These are phyloP conservation scores for Calliphora vomitoria DNA, from an alignment of 2,888 invertebrate species.

Conservation along the genomic window DNA sequence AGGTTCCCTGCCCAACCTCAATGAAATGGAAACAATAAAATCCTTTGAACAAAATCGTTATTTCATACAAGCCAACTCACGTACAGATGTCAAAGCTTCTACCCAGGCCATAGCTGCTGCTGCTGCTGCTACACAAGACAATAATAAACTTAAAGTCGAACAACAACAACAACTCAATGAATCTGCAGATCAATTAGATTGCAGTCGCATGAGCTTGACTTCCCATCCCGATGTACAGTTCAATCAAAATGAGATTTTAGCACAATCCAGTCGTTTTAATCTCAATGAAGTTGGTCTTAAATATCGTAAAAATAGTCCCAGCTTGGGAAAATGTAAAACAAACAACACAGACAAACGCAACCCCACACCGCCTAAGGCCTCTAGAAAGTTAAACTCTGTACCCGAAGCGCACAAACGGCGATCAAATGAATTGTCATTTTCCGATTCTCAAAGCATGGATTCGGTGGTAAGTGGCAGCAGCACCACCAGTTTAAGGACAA, in stretches of 20 bases:
- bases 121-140: neutral
- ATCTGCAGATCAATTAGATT: conserved; percentile 77
- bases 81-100: conserved; percentile 62
- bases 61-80: conserved; percentile 76
- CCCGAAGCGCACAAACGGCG: conserved; percentile 54
- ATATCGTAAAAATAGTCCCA: conserved; percentile 75
- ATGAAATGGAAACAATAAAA: conserved; percentile 82
- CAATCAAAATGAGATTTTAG: conserved; percentile 83
- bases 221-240: conserved; percentile 80
- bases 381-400: conserved; percentile 33
- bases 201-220: conserved; percentile 78
- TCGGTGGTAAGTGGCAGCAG: conserved; percentile 63
- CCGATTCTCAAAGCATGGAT: conserved; percentile 70
- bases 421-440: conserved; percentile 66
- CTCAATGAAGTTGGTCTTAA: conserved; percentile 81
- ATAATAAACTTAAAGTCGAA: conserved; percentile 6
- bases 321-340: conserved; percentile 41
- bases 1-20: conserved; percentile 84
- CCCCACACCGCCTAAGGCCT: neutral
- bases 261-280: conserved; percentile 84
- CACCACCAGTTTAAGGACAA: conserved; percentile 50
- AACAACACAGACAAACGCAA: conserved; percentile 28
- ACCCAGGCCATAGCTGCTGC: neutral
- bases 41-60: conserved; percentile 84
- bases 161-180: conserved; percentile 46